A percentile compares a stretch with the other conserved stretches of the same genome.
These are phyloP conservation scores for Boloria selene DNA, from an alignment of 2,888 invertebrate species.

Conservation along the genomic window DNA sequence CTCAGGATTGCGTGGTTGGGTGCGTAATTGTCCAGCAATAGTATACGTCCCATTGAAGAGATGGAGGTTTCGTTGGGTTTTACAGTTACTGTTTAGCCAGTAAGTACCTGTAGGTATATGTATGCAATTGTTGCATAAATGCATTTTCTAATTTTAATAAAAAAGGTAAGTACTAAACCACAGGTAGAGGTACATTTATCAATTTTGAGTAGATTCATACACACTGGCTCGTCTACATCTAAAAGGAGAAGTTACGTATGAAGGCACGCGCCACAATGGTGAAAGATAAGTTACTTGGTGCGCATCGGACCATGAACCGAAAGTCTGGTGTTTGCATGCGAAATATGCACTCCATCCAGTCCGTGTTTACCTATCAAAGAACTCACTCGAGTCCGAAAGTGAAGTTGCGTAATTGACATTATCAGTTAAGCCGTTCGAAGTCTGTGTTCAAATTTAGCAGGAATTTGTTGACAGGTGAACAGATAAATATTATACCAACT, in stretches of 20 bases:
- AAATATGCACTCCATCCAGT: slow-evolving; percentile 73
- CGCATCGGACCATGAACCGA: slow-evolving; percentile 81
- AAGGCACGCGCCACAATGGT: slow-evolving; percentile 80
- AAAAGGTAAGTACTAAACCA: background rate
- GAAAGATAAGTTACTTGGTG: slow-evolving; percentile 82
- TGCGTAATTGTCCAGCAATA: no score
- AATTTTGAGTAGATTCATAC: slow-evolving; percentile 33
- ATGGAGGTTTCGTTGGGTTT: no score
- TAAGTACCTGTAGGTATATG: no score
- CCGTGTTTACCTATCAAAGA: slow-evolving; percentile 65
- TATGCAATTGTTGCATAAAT: no score
- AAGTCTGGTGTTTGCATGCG: slow-evolving; percentile 80
- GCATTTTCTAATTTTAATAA: no score
- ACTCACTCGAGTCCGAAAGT: slow-evolving; percentile 56
- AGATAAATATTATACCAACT: background rate
- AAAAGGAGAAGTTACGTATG: slow-evolving; percentile 56
- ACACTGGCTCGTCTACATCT: slow-evolving; percentile 56
- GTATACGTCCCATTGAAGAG: no score
- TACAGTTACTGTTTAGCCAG: no score
- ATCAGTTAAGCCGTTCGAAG: background rate
- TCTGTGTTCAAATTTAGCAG: slow-evolving; percentile 1
- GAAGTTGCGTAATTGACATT: slow-evolving; percentile 38
- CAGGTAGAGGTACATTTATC: background rate
- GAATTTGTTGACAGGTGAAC: slow-evolving; percentile 11
- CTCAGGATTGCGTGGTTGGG: no score